Base-by-base conservation (phyloP, 2,113 vertebrate genomes). In the Phyllopteryx taeniolatus region DNA sequence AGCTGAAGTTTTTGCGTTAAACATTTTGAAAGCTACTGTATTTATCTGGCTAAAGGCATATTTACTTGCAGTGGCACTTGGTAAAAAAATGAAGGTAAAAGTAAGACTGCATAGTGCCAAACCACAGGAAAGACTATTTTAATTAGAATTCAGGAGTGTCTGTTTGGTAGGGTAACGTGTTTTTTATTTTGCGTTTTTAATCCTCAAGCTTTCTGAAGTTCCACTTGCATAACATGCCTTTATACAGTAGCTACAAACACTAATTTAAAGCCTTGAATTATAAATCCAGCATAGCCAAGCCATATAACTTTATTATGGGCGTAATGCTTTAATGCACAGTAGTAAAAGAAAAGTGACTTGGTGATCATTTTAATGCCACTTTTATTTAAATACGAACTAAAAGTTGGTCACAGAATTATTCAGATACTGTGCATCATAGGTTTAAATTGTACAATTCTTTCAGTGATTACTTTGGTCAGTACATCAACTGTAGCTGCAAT, bases 231-330 rank as follows among this genome's bases (percentile, higher is more conserved):
- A 61, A 82, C 77, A 56, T 77, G 68, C 72, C 33, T 74, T 85
- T 71, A 76, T 70, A 39, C 35, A 39, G 35, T 39, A 71, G 79
- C 71, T 79, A 3, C 31, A 73, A 79, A 83, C 61, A 49, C 70
- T 70, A 69, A 79, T 86, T 86, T 80, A 81, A 83, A 85, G 60
- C 49, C 73, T 71, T 65, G 68, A 77, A 87, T 88, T 77, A 83
- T 84, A 83, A 83, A 67, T 62, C 72, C 72, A 74, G 67, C 71
- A 78, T 68, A 72, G 75, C 44, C 72, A 73, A 71, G 69, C 64
- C 64, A 56, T 84, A 79, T 76, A 84, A 80, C 67, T 87, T 83
- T 84, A 83, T 81, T 80, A 83, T 73, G 56, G 74, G 72, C 60
- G 81, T 71, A 76, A 71, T 78, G 73, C 69, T 78, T 83, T 78